These are phyloP conservation scores for Regulus satrapa DNA, from an alignment of 2,113 vertebrate genomes.

Conservation along the genomic window DNA sequence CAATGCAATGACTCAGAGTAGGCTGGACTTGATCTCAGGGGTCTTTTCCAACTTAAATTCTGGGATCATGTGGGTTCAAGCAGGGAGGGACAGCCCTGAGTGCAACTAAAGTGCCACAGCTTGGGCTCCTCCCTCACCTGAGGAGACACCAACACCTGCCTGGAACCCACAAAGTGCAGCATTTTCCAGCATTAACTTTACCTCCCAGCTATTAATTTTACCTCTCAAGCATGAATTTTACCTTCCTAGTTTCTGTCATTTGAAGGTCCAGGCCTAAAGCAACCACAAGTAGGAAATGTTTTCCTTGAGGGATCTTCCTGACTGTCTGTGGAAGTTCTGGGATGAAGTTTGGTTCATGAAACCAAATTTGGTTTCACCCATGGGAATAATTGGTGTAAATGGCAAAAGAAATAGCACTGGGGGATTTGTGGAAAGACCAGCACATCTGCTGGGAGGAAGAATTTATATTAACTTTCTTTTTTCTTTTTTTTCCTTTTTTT, in stretches of 20 bases:
- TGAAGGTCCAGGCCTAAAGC: neutral
- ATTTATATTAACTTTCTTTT: too few species aligned
- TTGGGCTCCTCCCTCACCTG: neutral
- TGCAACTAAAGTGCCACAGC: neutral
- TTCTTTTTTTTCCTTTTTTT: too few species aligned
- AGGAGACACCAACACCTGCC: neutral
- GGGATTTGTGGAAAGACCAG: neutral
- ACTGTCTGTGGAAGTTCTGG: neutral
- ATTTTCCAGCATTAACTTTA: neutral
- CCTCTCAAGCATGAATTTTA: neutral
- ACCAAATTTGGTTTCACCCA: neutral
- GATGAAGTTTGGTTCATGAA: neutral
- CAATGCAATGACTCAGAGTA: rapidly evolving
- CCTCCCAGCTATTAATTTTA: neutral
- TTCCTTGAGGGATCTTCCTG: neutral
- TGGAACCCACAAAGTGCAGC: neutral
- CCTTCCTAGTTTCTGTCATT: neutral
- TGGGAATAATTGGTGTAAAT: neutral
- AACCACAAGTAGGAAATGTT: neutral
- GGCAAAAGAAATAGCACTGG: neutral
- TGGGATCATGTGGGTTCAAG: neutral
- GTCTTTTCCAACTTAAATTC: neutral
- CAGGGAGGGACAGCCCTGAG: neutral
- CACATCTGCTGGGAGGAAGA: neutral
- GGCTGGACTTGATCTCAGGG: too few species aligned